phyloP scores from a whole-genome alignment of 2,888 invertebrate species.

The Apamea sordens region DNA sequence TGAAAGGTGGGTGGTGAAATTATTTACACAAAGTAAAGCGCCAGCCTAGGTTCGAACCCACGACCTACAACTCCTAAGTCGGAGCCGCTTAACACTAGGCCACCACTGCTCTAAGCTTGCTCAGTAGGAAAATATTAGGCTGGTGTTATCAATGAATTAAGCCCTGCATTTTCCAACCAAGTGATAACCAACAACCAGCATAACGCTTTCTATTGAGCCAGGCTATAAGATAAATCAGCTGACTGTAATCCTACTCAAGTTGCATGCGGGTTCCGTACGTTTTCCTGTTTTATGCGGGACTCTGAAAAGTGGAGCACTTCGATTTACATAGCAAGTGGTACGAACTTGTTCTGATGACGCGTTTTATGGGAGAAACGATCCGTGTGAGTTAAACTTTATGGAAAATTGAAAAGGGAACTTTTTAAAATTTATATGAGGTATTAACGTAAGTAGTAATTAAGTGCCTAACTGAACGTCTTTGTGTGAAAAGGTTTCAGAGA shows the following conservation, averaged over 20 bases:
- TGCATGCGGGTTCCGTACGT: slow-evolving; percentile 53
- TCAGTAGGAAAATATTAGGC: too few species aligned
- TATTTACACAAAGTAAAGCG: too few species aligned
- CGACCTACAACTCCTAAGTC: too few species aligned
- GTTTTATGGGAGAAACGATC: slow-evolving; percentile 26
- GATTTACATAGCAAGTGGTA: slow-evolving; percentile 49
- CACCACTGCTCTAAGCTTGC: too few species aligned
- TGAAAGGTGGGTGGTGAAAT: too few species aligned
- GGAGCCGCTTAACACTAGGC: too few species aligned
- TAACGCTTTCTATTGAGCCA: slow-evolving; percentile 18
- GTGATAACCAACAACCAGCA: slow-evolving; percentile 9
- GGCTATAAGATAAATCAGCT: slow-evolving; percentile 47
- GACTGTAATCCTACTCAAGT: slow-evolving; percentile 44
- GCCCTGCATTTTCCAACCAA: background rate
- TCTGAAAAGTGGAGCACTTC: slow-evolving; percentile 48
- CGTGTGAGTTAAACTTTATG: slow-evolving; percentile 17
- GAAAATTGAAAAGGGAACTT: background rate
- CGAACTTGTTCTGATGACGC: slow-evolving; percentile 23
- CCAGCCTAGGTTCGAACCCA: too few species aligned
- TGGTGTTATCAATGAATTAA: background rate
- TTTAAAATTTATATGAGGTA: background rate
- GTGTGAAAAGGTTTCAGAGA: background rate
- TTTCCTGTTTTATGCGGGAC: slow-evolving; percentile 38
- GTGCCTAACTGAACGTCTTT: background rate
- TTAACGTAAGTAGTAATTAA: fast-evolving